phyloP scores from a whole-genome alignment of 2,113 vertebrate species.

The Sinocyclocheilus grahami region DNA sequence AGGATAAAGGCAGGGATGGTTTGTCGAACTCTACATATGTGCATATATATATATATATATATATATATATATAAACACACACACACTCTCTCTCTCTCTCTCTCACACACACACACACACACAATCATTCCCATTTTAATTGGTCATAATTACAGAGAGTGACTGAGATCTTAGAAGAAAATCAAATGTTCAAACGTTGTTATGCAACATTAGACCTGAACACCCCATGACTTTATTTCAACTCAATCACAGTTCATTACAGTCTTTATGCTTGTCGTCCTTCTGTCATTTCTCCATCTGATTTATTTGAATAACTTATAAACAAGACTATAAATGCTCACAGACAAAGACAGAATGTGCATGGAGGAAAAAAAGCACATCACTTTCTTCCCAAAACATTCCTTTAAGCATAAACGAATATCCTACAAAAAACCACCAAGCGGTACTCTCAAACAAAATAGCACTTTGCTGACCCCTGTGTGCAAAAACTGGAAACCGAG shows the following conservation, averaged over 20 bases:
- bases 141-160: not conserved
- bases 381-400: not conserved
- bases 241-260: not conserved
- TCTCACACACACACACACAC: too few relatives aligned
- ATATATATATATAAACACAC: too few relatives aligned
- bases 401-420: not conserved
- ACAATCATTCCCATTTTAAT: not conserved
- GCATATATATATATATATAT: too few relatives aligned
- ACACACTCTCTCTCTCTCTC: too few relatives aligned
- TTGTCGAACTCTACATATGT: not conserved
- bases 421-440: not conserved
- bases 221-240: not conserved
- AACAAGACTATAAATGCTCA: conserved; percentile 3
- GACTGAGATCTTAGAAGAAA: not conserved
- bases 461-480: conserved; percentile 54
- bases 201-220: not conserved
- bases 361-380: not conserved
- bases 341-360: not conserved
- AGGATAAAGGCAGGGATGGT: not conserved
- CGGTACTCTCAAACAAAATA: not conserved
- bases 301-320: not conserved
- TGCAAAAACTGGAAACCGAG: conserved; percentile 29
- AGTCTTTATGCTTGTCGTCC: not conserved
- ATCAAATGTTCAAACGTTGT: not conserved
- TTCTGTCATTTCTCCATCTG: not conserved